Percentiles rank a stretch among this genome's conserved stretches.
Conservation (phyloP, 2,888 invertebrate species). For the Orchestes rusci region DNA sequence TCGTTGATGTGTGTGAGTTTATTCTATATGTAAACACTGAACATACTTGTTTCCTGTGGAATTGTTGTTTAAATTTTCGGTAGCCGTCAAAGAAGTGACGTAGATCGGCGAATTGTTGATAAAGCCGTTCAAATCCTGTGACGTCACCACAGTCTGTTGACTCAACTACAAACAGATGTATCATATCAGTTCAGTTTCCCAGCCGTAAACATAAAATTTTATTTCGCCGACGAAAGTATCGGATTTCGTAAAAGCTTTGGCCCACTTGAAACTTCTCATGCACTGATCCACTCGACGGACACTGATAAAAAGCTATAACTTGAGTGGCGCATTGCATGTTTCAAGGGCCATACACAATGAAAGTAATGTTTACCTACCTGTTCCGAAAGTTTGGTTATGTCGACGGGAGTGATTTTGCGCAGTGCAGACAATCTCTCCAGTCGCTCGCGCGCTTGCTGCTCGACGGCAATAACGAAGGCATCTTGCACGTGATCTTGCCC, state of each 20-base stretch:
- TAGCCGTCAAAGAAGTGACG: conserved; percentile 65
- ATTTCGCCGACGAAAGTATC: too few relatives aligned
- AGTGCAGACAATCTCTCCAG: conserved; percentile 87
- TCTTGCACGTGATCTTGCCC: conserved; percentile 78
- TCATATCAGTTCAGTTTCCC: too few relatives aligned
- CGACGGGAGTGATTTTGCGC: conserved; percentile 87
- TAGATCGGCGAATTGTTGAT: conserved; percentile 77
- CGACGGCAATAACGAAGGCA: conserved; percentile 97
- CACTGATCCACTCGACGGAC: too few relatives aligned
- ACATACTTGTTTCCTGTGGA: conserved; percentile 38
- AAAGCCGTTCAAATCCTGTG: conserved; percentile 70
- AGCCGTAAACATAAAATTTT: too few relatives aligned
- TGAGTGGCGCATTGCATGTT: too few relatives aligned
- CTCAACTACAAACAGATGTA: conserved; percentile 51
- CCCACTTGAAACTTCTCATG: too few relatives aligned
- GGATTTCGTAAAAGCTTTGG: too few relatives aligned
- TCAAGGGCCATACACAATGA: conserved; percentile 1
- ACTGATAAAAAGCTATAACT: too few relatives aligned
- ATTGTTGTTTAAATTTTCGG: conserved; percentile 48
- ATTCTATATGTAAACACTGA: not conserved
- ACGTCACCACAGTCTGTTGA: conserved; percentile 47
- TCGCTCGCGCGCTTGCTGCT: conserved; percentile 88
- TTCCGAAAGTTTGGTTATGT: conserved; percentile 84
- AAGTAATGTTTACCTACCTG: too few relatives aligned
- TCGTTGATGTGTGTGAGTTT: not conserved